Base-by-base conservation (phyloP, 2,113 vertebrate species). In the Pelobates fuscus region DNA sequence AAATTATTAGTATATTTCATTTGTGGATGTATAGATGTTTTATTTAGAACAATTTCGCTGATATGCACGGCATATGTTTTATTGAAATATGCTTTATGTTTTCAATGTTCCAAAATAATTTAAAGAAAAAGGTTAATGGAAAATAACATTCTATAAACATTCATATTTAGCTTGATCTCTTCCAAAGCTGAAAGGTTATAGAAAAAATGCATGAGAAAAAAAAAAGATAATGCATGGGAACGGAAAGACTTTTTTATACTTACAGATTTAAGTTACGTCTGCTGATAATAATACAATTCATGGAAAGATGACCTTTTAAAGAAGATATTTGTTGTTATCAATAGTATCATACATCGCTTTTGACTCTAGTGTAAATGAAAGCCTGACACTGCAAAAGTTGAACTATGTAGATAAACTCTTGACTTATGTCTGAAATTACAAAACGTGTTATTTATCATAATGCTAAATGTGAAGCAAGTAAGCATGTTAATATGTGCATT, bases 221-320 rank as follows among this genome's bases (percentile, higher is more conserved):
- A 79, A 79, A 76, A 81, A 84, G 68, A 69, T 65, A 75, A 55
- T 60, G 78, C 75, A 20, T 81, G 76, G 77, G 78, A 84, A 82
- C 80, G 62, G 79, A 87, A 85, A 54, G 20, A 3, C 2, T 44
- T 27, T 68, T 0, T 55, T 52, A 81, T 78, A 78, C 8, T 58
- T 77, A 17, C 29, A 71, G 24, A 37, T 5, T 30, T 57, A 18
- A 37, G 44, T 18, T 6, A 67, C 66, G 77, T 79, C 14, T 76
- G 76, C 46, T 41, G 55, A 66, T 73, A 70, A 74, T 64, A 46
- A 79, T 63, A 41, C 54, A 78, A 72, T 73, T 17, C 71, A 61
- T 67, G 77, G 64, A 74, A 78, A 54, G 27, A 32, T 67, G 63
- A 75, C 71, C 12, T 82, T 81, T 70, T 83, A 73, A 21, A 49